Percentiles rank a stretch among this genome's conserved stretches.
phyloP scores from a whole-genome alignment of 2,113 vertebrate species.

The Rhynchomys soricoides region DNA sequence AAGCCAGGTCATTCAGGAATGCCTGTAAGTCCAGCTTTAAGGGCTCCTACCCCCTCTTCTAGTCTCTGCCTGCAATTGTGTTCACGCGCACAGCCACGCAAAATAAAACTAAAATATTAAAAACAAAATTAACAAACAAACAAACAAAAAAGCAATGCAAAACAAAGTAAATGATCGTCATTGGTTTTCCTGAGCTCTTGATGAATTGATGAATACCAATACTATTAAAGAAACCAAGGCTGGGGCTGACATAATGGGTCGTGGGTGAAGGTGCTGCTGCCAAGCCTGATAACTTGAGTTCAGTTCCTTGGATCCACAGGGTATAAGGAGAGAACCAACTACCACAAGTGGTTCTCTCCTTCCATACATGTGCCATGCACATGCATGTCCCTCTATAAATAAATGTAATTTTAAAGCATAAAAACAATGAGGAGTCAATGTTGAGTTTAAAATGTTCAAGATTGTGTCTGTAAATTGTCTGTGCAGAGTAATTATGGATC shows the following conservation, averaged over 20 bases:
- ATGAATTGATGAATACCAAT: neutral
- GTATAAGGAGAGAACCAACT: neutral
- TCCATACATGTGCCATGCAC: neutral
- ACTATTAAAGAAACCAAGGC: neutral
- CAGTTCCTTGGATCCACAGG: neutral
- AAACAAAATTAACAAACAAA: neutral
- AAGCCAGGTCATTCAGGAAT: neutral
- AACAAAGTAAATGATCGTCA: neutral
- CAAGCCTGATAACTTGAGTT: neutral
- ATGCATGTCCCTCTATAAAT: neutral
- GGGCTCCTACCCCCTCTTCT: neutral
- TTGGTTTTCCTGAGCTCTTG: conserved; percentile 5
- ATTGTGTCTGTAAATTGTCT: neutral
- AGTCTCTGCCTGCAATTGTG: neutral
- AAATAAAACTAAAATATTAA: neutral
- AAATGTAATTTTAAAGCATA: neutral
- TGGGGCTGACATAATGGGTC: neutral
- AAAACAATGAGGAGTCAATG: neutral
- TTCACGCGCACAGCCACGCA: neutral
- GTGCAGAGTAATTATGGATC: neutral
- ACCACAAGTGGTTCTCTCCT: neutral
- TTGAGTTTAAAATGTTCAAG: neutral
- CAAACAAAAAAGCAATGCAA: neutral
- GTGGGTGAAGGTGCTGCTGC: neutral
- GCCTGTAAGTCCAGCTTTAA: neutral